Evolutionary conservation across 1,140 invertebrate genomes (phyloP), one percentile per base, ranked within the genome.

Genomic region (Monomorium pharaonis): DNA sequence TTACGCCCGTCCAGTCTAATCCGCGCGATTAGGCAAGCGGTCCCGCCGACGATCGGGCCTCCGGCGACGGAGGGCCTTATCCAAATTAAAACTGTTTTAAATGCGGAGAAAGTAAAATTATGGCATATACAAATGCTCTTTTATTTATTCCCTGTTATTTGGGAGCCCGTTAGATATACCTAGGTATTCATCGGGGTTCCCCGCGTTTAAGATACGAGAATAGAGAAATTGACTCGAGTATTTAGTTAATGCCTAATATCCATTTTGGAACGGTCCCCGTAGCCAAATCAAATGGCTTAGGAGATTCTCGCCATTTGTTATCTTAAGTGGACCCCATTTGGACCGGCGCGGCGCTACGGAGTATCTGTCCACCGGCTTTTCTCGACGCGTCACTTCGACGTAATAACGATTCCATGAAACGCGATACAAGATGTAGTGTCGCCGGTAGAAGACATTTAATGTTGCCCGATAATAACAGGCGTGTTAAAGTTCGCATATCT

Each of bases 1-100:
- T 92, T 88, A 92, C 76, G 51, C 84, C 86, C 84, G 76, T 76
- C 81, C 54, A 87, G 69, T 83, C 81, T 65, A 77, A 90, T 83
- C 80, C 70, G 81, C 56, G 47, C 65, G 88, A 90, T 90, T 91
- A 89, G 83, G 81, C 60, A 49, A 58, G 80, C 37, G 72, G 27
- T 75, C 21, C 63, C 76, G 44, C 70, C 12, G 37, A 27, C 70
- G 16, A n/a, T 33, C 54, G 88, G n/a, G 63, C 63, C 69, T 33
- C 65, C 9, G 27, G 63, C 16, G 16, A 54, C 47, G 3, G n/a
- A n/a, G n/a, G 65, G 30, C 42, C 49, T 54, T 69, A 14, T 27
- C 21, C 77, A 56, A 69, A 69, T 80, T 54, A 80, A 80, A 69
- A 69, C 65, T 80, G 16, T 69, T 69, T 69, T 27, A 42, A 54